A percentile compares a stretch with the other conserved stretches of the same genome.
Evolutionary conservation across 2,797 vertebrate species (phyloP).

Genomic region (Macropus fuliginosus): DNA sequence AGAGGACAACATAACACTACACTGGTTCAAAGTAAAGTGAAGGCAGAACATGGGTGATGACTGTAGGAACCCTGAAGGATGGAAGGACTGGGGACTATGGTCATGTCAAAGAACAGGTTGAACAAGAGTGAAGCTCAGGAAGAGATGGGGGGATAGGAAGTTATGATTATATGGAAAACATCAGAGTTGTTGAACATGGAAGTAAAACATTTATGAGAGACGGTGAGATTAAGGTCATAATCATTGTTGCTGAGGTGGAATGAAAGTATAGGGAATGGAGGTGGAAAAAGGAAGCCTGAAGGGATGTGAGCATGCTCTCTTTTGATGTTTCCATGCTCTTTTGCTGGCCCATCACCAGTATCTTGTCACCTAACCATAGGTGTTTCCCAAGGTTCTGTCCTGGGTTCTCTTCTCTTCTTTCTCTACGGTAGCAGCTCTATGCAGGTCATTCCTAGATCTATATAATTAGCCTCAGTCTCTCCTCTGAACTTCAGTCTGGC

Average conservation of each 20-base stretch:
- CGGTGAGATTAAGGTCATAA: background rate
- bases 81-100: background rate
- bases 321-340: background rate
- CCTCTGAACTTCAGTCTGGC: background rate
- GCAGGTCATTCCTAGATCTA: background rate
- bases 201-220: background rate
- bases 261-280: background rate
- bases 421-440: background rate
- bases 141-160: background rate
- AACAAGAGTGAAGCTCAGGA: background rate
- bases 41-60: background rate
- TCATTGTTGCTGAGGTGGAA: background rate
- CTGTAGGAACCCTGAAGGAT: background rate
- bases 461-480: background rate
- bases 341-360: background rate
- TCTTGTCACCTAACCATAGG: background rate
- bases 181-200: background rate
- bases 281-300: background rate
- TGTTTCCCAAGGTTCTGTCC: background rate
- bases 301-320: background rate
- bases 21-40: background rate
- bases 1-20: background rate
- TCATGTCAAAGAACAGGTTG: background rate
- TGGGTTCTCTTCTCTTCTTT: background rate
- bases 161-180: background rate